Evolutionary conservation across 2,888 invertebrate species (phyloP), one percentile per base, ranked within the genome.

Genomic region (Tigriopus californicus): DNA sequence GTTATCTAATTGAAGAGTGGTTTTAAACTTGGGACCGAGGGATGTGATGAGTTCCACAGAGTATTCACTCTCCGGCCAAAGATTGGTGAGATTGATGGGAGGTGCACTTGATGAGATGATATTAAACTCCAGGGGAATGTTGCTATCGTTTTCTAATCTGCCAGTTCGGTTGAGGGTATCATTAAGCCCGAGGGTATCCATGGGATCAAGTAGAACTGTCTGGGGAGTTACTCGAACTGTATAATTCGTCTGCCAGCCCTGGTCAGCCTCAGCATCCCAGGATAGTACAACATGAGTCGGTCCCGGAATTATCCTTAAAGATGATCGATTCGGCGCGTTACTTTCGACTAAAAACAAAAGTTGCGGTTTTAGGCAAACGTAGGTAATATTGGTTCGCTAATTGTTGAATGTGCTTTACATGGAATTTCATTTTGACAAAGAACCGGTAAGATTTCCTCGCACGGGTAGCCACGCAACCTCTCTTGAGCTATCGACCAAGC

Each of bases 151-250:
- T 44, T 44, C 44, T 11, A 20, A 18, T 20, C 20, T 49, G 33
- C 54, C 54, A 54, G 33, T 40, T 40, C 24, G 54, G 40, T 54
- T 54, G 54, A 54, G 41, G n/a, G 41, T 15, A 54, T 54, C 15
- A 13, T 18, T 54, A 22, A 20, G 8, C 22, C 20, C 49, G 2
- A 18, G 5, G 15, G 15, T 4, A 20, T 22, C 22, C 22, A 18
- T 49, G 3, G 49, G 13, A 13, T 22, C 22, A 22, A 20, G 8
- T 13, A 22, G 20, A 20, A 3, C 49, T 11, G 15, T 49, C 12
- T 18, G 2, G 8, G 49, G 49, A 2, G 13, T 22, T 22, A 49
- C 49, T 20, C 22, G 49, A 11, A 54, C 24, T 41, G 15, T 54
- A 4, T 54, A 54, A 15, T 15, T 20, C 11, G 42, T 41, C 3